Conservation (phyloP, 2,888 invertebrate species). For the Amphiduros pacificus region DNA sequence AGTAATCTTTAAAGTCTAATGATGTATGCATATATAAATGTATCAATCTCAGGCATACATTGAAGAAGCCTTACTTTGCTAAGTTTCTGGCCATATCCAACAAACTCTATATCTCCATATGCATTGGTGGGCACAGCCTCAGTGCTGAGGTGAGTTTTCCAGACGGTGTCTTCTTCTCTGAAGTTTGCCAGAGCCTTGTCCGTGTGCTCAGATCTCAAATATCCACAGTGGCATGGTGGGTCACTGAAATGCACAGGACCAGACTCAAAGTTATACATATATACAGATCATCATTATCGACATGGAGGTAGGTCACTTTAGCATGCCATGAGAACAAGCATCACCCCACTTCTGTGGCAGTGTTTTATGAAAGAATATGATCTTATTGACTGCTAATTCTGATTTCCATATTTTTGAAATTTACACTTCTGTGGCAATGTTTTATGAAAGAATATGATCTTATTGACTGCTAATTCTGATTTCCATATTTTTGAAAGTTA, state of each 20-base stretch:
- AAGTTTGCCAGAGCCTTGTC: background rate
- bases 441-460: background rate
- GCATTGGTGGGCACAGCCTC: conserved; percentile 43
- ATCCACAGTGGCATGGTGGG: conserved; percentile 37
- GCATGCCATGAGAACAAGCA: background rate
- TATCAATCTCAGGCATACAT: no score
- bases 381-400: background rate
- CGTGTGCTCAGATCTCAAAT: conserved; percentile 28
- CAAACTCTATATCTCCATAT: conserved; percentile 57
- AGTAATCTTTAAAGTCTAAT: no score
- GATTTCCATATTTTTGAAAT: background rate
- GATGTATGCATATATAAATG: no score
- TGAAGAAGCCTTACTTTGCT: conserved; percentile 47
- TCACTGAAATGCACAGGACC: conserved; percentile 7
- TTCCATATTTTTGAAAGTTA: background rate
- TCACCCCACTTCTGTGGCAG: background rate
- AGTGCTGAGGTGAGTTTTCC: conserved; percentile 40
- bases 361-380: background rate
- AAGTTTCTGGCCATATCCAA: conserved; percentile 46
- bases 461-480: background rate
- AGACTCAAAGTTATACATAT: background rate
- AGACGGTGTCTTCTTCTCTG: conserved; percentile 18
- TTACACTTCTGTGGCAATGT: background rate
- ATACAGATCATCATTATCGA: background rate
- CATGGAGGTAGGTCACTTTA: background rate